These are phyloP conservation scores for Motacilla alba DNA, from an alignment of 2,113 vertebrate genomes.

Conservation along the genomic window DNA sequence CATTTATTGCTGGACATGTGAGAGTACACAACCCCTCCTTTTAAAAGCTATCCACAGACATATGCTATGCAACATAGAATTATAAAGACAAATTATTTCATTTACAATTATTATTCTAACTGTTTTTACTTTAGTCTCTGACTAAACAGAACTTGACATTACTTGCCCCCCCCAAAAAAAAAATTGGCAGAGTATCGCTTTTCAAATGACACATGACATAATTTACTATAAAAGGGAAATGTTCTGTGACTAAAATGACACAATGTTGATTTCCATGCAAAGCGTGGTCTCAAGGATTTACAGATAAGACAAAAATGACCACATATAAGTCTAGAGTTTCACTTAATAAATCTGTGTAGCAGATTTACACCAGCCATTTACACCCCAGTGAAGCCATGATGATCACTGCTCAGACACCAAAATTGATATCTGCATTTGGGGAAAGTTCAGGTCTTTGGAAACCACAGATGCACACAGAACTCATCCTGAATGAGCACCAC, in stretches of 20 bases:
- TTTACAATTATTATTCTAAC: neutral
- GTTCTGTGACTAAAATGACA: slow-evolving; percentile 44
- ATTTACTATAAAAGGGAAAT: slow-evolving; percentile 35
- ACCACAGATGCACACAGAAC: neutral
- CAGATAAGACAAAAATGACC: slow-evolving; percentile 12
- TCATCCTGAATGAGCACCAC: neutral
- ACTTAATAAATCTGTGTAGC: neutral
- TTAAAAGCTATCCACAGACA: neutral
- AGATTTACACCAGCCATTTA: neutral
- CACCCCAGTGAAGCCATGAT: neutral
- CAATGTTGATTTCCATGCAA: slow-evolving; percentile 23
- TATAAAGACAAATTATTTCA: neutral
- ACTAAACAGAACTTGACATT: neutral
- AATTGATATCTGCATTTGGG: neutral
- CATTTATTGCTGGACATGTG: neutral
- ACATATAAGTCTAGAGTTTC: neutral
- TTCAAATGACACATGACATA: neutral
- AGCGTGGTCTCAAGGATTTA: slow-evolving; percentile 19
- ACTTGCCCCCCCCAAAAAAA: neutral
- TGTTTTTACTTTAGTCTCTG: neutral
- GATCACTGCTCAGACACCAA: neutral
- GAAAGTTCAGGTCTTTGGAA: neutral
- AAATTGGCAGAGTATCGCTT: neutral
- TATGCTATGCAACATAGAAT: neutral
- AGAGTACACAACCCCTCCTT: neutral